Base-by-base conservation (phyloP, 2,113 vertebrate species). In the Todiramphus saurophagus region DNA sequence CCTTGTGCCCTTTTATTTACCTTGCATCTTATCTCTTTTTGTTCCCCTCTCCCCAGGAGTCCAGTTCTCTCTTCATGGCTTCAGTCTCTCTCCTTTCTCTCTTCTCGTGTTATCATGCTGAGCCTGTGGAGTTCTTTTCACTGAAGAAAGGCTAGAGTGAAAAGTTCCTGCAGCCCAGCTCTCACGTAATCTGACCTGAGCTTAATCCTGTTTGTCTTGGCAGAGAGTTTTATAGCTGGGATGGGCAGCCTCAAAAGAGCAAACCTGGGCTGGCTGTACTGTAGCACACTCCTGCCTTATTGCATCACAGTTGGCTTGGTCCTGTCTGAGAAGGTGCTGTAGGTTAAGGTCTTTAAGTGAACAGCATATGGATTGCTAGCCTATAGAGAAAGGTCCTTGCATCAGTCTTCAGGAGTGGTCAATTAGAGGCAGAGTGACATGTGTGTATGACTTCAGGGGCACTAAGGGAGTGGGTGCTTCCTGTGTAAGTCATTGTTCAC, bases 141-240 rank as follows among this genome's bases (percentile, higher is more conserved):
- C 66, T 51, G 72, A 67, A 79, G 67, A 91, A 94, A 91, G 25
- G 33, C 56, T 39, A 16, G n/a, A 64, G 20, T 77, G 82, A 96
- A 85, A 94, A 91, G 63, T 84, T 77, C 63, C 56, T 63, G 27
- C 41, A 95, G 75, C 73, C 83, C 90, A 88, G n/a, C 46, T 80
- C 76, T 80, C 63, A 0, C 50, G 56, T 67, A 86, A 84, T 87
- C 73, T 90, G 76, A 87, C 44, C 62, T 60, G 77, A 89, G 33
- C 16, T 92, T 87, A 93, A 93, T 91, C 95, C 89, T 77, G 25
- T 89, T 89, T 89, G 48, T 90, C 9, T 84, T 96, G 80, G 83
- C 76, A 84, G 69, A 18, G 74, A 56, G 13, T 89, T 92, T 88
- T 37, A 41, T n/a, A 50, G 35, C 44, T 60, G 83, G 48, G 51